Percentiles rank a stretch among this genome's conserved stretches.
Evolutionary conservation across 2,797 vertebrate species (phyloP).

Genomic region (Danio jaintianensis): DNA sequence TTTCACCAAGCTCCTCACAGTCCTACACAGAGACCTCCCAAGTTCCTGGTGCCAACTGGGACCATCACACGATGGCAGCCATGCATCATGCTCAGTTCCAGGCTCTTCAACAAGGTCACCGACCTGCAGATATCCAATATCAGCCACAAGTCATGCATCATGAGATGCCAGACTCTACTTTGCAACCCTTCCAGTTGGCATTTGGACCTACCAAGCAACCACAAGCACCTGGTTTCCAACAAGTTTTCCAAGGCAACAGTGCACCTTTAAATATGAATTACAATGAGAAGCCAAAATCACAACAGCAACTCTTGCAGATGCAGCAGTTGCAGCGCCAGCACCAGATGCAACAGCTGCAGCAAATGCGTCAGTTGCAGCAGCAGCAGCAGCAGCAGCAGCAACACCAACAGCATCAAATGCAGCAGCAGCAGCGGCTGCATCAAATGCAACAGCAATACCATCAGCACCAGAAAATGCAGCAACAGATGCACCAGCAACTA

Average conservation of each 20-base stretch:
- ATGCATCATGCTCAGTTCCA: conserved; percentile 78
- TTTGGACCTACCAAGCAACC: conserved; percentile 91
- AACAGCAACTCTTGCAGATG: conserved; percentile 78
- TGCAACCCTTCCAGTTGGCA: conserved; percentile 94
- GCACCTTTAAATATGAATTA: conserved; percentile 85
- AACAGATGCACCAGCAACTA: conserved; percentile 66
- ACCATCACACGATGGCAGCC: conserved; percentile 67
- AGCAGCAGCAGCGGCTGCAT: conserved; percentile 58
- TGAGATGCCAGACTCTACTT: conserved; percentile 78
- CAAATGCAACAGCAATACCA: conserved; percentile 72
- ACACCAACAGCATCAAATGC: conserved; percentile 55
- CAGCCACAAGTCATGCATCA: conserved; percentile 71
- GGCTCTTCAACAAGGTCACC: conserved; percentile 81
- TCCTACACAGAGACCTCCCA: conserved; percentile 75
- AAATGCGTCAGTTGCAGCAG: conserved; percentile 73
- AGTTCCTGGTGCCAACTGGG: conserved; percentile 77
- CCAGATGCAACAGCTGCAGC: conserved; percentile 83
- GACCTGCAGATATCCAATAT: conserved; percentile 81
- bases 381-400: conserved; percentile 67
- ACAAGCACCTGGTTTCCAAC: conserved; percentile 82
- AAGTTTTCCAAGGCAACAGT: conserved; percentile 86
- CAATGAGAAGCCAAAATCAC: conserved; percentile 70
- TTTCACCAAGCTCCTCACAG: conserved; percentile 67
- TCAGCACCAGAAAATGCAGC: conserved; percentile 78
- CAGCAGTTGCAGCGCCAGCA: conserved; percentile 70